phyloP scores from a whole-genome alignment of 2,888 invertebrate species.

The Priocnemis perturbator region DNA sequence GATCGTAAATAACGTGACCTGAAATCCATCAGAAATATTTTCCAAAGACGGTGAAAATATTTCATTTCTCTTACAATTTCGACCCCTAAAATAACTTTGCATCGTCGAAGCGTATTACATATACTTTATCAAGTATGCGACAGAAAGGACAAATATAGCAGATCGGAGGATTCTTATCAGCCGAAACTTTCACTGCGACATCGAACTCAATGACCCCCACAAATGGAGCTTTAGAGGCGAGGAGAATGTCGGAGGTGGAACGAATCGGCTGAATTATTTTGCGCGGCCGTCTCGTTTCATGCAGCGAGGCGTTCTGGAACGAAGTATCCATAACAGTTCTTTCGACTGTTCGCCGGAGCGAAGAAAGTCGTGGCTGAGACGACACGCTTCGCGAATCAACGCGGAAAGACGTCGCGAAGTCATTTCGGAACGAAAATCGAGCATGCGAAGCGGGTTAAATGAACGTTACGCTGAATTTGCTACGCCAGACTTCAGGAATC shows the following conservation, averaged over 20 bases:
- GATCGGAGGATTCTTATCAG: slow-evolving; percentile 1
- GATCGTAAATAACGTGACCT: too few relatives aligned
- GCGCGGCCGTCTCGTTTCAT: slow-evolving; percentile 11
- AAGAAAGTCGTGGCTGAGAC: slow-evolving; percentile 53
- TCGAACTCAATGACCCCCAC: slow-evolving; percentile 1
- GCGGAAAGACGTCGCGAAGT: slow-evolving; percentile 47
- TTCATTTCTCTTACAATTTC: too few relatives aligned
- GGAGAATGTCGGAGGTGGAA: slow-evolving; percentile 4
- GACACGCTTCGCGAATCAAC: slow-evolving; percentile 61
- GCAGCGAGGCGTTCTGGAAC: slow-evolving; percentile 15
- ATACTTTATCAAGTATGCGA: too few relatives aligned
- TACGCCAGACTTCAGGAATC: too few relatives aligned
- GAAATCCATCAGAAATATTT: too few relatives aligned
- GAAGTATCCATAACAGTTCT: slow-evolving; percentile 45
- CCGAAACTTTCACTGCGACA: background rate
- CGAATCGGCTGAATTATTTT: slow-evolving; percentile 4
- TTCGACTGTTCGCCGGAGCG: slow-evolving; percentile 38
- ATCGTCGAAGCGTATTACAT: too few relatives aligned
- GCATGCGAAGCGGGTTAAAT: background rate
- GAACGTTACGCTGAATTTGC: too few relatives aligned
- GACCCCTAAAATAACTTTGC: too few relatives aligned
- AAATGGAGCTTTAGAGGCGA: background rate
- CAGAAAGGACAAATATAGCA: too few relatives aligned
- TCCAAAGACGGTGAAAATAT: too few relatives aligned
- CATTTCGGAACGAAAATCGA: background rate